A percentile compares a stretch with the other conserved stretches of the same genome.
These are phyloP conservation scores for Echiichthys vipera DNA, from an alignment of 2,797 vertebrate genomes.

Conservation along the genomic window DNA sequence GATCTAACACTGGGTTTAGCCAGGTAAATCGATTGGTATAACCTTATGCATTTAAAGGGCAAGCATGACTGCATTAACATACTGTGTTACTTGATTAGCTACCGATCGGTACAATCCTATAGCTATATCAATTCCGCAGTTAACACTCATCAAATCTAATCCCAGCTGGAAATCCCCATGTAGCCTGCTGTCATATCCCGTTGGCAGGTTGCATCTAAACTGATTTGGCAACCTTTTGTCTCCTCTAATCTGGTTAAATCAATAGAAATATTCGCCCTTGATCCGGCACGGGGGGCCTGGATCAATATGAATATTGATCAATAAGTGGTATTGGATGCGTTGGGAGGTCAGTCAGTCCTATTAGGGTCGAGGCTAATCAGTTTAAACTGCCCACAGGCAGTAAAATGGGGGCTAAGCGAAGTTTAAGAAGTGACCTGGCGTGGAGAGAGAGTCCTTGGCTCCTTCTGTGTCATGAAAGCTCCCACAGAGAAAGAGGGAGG, in stretches of 20 bases:
- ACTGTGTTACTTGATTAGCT: constrained; percentile 75
- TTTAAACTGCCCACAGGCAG: constrained; percentile 78
- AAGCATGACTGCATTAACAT: constrained; percentile 68
- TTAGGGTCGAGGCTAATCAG: constrained; percentile 83
- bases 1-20: constrained; percentile 44
- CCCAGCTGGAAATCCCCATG: constrained; percentile 63
- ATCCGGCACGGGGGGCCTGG: constrained; percentile 66
- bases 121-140: constrained; percentile 77
- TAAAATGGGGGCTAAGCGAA: constrained; percentile 73
- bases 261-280: constrained; percentile 78
- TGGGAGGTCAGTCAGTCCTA: constrained; percentile 74
- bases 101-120: constrained; percentile 45
- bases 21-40: constrained; percentile 51
- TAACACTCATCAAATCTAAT: constrained; percentile 81
- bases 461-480: constrained; percentile 42
- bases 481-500: constrained; percentile 27
- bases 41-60: constrained; percentile 72
- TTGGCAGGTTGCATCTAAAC: constrained; percentile 79
- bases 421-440: constrained; percentile 78
- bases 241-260: constrained; percentile 82
- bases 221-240: constrained; percentile 84
- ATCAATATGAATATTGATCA: constrained; percentile 86
- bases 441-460: constrained; percentile 53
- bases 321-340: constrained; percentile 81
- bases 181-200: constrained; percentile 76